A percentile compares a stretch with the other conserved stretches of the same genome.
Evolutionary conservation across 35 echinoderm and acorn worm genomes (phyloP).

Genomic region (Diadema setosum): DNA sequence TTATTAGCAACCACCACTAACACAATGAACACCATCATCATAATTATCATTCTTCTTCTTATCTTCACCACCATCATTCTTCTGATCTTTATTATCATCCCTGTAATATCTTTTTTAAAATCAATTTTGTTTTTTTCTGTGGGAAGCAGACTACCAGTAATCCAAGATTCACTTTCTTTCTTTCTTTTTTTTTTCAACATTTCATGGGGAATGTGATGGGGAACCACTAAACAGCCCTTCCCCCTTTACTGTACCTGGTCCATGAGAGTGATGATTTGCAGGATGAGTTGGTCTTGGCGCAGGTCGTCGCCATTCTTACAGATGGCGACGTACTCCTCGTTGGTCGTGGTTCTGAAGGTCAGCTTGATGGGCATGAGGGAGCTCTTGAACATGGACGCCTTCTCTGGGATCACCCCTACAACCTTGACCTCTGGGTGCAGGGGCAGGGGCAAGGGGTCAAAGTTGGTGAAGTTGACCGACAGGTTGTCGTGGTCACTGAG

Average conservation of each 20-base stretch:
- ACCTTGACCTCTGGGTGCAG: constrained; percentile 76
- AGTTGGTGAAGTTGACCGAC: constrained; percentile 61
- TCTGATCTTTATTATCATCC: too few species aligned
- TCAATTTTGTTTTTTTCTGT: too few species aligned
- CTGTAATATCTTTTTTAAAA: too few species aligned
- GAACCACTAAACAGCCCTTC: background rate
- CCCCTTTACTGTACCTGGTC: constrained; percentile 82
- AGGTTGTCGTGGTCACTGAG: constrained; percentile 60
- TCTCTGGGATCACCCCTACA: constrained; percentile 59
- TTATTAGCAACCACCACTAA: too few species aligned
- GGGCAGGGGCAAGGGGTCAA: constrained; percentile 85
- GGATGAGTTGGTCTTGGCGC: constrained; percentile 93
- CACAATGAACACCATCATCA: too few species aligned
- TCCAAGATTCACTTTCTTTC: too few species aligned
- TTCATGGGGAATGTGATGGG: too few species aligned
- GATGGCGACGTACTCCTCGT: constrained; percentile 80
- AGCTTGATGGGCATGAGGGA: constrained; percentile 90
- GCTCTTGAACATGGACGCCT: constrained; percentile 87
- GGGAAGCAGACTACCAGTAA: too few species aligned
- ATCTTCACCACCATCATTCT: too few species aligned
- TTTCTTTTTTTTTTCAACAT: too few species aligned
- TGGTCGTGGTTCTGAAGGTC: constrained; percentile 64
- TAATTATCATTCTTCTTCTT: too few species aligned
- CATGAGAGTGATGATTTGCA: constrained; percentile 97
- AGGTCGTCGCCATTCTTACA: constrained; percentile 97